Evolutionary conservation across 2,888 invertebrate genomes (phyloP), one percentile per base, ranked within the genome.

Genomic region (Caradrina kadenii): DNA sequence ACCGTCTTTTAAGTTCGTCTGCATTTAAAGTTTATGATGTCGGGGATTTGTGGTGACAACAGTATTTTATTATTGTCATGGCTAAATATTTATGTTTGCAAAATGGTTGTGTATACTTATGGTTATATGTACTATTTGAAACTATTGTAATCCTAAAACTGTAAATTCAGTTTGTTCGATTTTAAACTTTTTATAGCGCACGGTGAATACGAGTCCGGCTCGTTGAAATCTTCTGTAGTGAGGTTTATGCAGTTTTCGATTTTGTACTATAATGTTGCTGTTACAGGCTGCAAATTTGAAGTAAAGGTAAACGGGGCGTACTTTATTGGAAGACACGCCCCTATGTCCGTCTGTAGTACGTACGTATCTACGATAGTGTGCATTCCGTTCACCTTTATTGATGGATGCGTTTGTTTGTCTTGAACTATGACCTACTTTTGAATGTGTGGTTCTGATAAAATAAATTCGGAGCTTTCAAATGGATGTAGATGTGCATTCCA

Each of bases 181-280:
- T 48, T 49, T 7, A 70, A 56, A 17, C 50, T 56, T 26, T 26
- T 26, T 26, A 26, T 26, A 26, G 26, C 2, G 26, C 26, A 26
- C 26, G 26, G 26, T 2, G 26, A 42, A 21, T 15, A 6, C 19
- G 42, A 5, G 22, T 19, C 2, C 0, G 19, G 26, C 39, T 22
- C 50, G 55, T 56, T 22, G 49, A 54, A 11, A 45, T 35, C 35
- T 73, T 45, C 35, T 10, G 31, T 60, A 13, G 17, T 49, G 17
- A n/a, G 17, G 50, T 35, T 50, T 56, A 26, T 66, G 50, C 55
- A 60, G 58, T 74, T 65, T 56, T n/a, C 59, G 8, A n/a, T 39
- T 64, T 56, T 71, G 19, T 56, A 59, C 19, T 45, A 19, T 5
- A 31, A 31, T 59, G 59, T 45, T n/a, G 72, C 6, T 59, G 50